These are phyloP conservation scores for Heteromormyrus szaboi DNA, from an alignment of 2,797 vertebrate genomes.

Conservation along the genomic window DNA sequence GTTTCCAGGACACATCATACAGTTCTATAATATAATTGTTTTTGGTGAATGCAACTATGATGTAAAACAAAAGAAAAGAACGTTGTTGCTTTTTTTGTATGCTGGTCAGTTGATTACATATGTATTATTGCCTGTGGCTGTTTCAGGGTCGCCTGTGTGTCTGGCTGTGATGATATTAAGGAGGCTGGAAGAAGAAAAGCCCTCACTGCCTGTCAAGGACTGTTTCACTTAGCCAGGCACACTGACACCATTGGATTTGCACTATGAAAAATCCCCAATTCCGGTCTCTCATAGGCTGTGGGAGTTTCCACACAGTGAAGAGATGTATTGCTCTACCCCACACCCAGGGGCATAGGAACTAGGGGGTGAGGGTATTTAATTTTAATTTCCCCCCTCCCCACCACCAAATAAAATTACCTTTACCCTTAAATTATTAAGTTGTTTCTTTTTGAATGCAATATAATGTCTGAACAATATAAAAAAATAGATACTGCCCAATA, in stretches of 20 bases:
- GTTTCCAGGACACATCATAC: background rate
- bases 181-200: background rate
- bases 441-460: background rate
- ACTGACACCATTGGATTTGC: background rate
- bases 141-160: background rate
- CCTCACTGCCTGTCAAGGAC: background rate
- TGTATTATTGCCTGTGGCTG: conserved; percentile 1
- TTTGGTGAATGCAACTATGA: conserved; percentile 35
- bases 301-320: background rate
- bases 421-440: background rate
- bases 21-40: conserved; percentile 22
- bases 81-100: background rate
- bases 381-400: background rate
- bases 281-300: background rate
- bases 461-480: background rate
- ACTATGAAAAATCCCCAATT: background rate
- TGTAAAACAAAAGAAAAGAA: conserved; percentile 15
- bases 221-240: conserved; percentile 8
- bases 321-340: background rate
- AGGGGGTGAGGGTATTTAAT: background rate
- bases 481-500: background rate
- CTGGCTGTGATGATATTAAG: background rate
- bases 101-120: background rate
- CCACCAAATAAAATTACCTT: background rate
- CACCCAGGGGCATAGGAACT: background rate